These are phyloP conservation scores for Xyrichtys novacula DNA, from an alignment of 2,797 vertebrate genomes.

Conservation along the genomic window DNA sequence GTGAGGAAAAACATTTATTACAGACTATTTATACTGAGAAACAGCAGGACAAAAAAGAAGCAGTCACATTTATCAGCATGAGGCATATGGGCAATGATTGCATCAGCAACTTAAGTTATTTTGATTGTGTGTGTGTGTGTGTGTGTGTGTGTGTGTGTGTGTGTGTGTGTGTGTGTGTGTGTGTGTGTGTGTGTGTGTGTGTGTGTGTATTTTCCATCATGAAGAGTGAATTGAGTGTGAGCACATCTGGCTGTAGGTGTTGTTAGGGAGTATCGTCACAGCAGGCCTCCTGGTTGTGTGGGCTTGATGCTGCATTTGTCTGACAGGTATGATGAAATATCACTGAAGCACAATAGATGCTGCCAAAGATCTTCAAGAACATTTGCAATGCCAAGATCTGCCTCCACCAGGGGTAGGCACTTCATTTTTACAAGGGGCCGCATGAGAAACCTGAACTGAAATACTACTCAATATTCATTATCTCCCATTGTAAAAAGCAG, in stretches of 20 bases:
- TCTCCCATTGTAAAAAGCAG: no score
- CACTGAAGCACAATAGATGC: constrained; percentile 11
- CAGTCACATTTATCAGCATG: constrained; percentile 62
- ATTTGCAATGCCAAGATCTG: neutral
- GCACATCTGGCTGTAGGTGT: constrained; percentile 18
- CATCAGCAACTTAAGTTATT: constrained; percentile 64
- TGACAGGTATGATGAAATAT: constrained; percentile 33
- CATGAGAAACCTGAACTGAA: no score
- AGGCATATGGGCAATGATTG: constrained; percentile 66
- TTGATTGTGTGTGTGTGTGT: constrained; percentile 4
- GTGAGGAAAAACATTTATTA: constrained; percentile 64
- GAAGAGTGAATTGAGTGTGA: constrained; percentile 39
- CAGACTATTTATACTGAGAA: constrained; percentile 64
- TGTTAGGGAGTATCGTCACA: constrained; percentile 38
- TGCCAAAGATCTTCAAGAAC: constrained; percentile 23
- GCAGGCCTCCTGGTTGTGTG: constrained; percentile 19
- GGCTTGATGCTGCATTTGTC: constrained; percentile 13
- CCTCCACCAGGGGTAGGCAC: no score
- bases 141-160: constrained; percentile 10
- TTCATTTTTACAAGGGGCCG: no score
- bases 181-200: constrained; percentile 14
- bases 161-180: constrained; percentile 8
- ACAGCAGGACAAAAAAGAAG: constrained; percentile 59
- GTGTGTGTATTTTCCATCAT: constrained; percentile 11
- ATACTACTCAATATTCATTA: no score